phyloP scores from a whole-genome alignment of 1,140 invertebrate genomes.

The Uloborus diversus region DNA sequence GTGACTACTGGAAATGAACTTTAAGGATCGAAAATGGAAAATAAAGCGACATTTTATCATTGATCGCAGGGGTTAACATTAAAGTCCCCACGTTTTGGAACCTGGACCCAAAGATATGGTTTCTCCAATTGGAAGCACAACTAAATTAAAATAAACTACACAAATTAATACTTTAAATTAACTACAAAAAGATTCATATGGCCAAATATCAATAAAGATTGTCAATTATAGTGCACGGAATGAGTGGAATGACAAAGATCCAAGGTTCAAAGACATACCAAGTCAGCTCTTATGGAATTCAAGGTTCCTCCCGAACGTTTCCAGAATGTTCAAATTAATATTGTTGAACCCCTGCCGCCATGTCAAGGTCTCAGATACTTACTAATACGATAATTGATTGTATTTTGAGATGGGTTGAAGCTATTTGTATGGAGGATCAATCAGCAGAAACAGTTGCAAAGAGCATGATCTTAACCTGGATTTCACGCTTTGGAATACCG shows the following conservation, averaged over 20 bases:
- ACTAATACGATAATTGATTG: slow-evolving; percentile 67
- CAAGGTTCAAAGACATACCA: slow-evolving; percentile 41
- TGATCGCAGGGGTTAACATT: no score
- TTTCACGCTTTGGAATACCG: slow-evolving; percentile 62
- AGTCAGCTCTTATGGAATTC: slow-evolving; percentile 33
- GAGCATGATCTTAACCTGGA: slow-evolving; percentile 62
- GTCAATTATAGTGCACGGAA: background rate
- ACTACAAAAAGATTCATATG: slow-evolving; percentile 31
- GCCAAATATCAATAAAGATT: slow-evolving; percentile 40
- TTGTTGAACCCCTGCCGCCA: slow-evolving; percentile 66
- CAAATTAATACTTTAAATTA: no score
- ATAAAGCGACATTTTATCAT: no score
- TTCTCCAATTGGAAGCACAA: no score
- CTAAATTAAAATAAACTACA: no score
- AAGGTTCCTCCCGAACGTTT: slow-evolving; percentile 59
- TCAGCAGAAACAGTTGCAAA: slow-evolving; percentile 63
- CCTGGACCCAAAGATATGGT: no score
- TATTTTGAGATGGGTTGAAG: slow-evolving; percentile 66
- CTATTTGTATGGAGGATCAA: slow-evolving; percentile 63
- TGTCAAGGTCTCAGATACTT: slow-evolving; percentile 62
- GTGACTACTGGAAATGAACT: no score
- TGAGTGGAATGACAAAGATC: slow-evolving; percentile 46
- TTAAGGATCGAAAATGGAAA: no score
- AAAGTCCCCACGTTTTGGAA: no score
- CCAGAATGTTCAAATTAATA: slow-evolving; percentile 67